phyloP scores from a whole-genome alignment of 2,888 invertebrate species.

The Cephus spinipes region DNA sequence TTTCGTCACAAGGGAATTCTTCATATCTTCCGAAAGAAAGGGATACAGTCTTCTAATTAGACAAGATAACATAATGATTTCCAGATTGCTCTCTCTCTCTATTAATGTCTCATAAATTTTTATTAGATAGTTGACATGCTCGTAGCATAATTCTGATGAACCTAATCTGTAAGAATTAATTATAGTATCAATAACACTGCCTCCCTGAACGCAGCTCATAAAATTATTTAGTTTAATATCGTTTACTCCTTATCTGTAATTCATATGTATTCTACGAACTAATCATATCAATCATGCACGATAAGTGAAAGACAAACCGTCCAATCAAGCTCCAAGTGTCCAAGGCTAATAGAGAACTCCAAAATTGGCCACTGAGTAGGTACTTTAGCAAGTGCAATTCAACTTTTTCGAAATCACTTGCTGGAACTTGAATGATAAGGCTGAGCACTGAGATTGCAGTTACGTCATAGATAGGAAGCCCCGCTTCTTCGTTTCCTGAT shows the following conservation, averaged over 20 bases:
- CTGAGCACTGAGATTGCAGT: constrained; percentile 47
- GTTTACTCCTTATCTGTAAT: neutral
- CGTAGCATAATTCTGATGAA: constrained; percentile 46
- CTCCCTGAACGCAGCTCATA: no score
- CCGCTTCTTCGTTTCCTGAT: constrained; percentile 24
- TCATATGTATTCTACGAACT: neutral
- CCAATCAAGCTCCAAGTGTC: constrained; percentile 57
- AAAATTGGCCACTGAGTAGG: constrained; percentile 49
- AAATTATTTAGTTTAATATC: neutral
- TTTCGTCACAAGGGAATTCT: constrained; percentile 31
- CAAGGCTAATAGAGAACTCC: constrained; percentile 51
- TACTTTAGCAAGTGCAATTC: constrained; percentile 53
- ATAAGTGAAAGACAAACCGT: constrained; percentile 37
- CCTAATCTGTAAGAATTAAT: constrained; percentile 40
- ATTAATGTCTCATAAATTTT: constrained; percentile 41
- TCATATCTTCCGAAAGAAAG: constrained; percentile 44
- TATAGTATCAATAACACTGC: neutral
- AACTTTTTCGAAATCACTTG: constrained; percentile 41
- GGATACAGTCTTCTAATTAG: constrained; percentile 51
- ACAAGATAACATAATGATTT: constrained; percentile 44
- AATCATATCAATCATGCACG: neutral
- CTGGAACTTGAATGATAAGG: constrained; percentile 41
- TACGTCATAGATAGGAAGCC: constrained; percentile 49
- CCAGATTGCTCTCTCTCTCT: constrained; percentile 41
- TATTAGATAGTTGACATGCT: constrained; percentile 51